A percentile compares a stretch with the other conserved stretches of the same genome.
phyloP scores from a whole-genome alignment of 2,797 vertebrate species.

The Limnodromus scolopaceus region DNA sequence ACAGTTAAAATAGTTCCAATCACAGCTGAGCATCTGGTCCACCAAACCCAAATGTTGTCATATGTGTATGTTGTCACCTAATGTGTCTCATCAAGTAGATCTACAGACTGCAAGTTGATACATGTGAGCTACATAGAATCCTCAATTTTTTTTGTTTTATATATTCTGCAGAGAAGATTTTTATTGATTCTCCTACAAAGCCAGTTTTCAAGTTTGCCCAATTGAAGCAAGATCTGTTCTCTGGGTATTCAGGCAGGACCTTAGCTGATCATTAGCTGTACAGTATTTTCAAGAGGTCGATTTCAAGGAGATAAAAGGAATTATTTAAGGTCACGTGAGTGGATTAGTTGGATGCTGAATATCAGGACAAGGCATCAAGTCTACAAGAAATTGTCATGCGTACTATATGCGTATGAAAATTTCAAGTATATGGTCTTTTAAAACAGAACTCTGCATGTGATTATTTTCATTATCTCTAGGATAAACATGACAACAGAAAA shows the following conservation, averaged over 20 bases:
- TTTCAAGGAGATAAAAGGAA: neutral
- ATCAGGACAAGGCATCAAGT: neutral
- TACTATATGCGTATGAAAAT: neutral
- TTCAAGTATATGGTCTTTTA: neutral
- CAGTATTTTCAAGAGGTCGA: neutral
- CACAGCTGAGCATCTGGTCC: neutral
- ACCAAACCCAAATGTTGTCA: neutral
- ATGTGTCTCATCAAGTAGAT: neutral
- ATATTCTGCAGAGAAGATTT: neutral
- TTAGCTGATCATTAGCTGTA: neutral
- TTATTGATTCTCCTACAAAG: fast-evolving
- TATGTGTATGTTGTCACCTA: neutral
- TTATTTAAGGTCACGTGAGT: neutral
- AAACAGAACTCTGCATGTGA: neutral
- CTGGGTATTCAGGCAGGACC: neutral
- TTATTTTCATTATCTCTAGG: neutral
- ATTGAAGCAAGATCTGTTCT: neutral
- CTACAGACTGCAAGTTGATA: neutral
- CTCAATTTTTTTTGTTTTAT: neutral
- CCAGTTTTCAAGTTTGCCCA: neutral
- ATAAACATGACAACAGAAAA: neutral
- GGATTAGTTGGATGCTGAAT: neutral
- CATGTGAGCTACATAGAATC: neutral
- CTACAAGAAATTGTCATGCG: neutral
- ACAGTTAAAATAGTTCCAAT: neutral